These are phyloP conservation scores for Phocoena sinus DNA, from an alignment of 2,113 vertebrate genomes.

Conservation along the genomic window DNA sequence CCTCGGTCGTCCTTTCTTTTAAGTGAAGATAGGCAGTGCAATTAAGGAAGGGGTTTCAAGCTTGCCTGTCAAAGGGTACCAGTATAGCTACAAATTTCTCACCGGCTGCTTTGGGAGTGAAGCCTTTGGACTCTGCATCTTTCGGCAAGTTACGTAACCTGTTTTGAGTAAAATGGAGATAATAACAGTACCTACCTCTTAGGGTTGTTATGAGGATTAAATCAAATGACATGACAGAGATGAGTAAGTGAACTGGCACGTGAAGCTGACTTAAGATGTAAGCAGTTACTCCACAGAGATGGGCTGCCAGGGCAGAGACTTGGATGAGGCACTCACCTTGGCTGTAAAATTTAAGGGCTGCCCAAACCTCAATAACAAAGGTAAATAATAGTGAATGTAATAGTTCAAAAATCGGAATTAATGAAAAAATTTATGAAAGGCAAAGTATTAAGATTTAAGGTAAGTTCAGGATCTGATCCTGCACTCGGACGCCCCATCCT, in stretches of 20 bases:
- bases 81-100: background rate
- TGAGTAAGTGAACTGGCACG: background rate
- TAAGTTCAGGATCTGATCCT: background rate
- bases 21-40: background rate
- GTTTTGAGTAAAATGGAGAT: background rate
- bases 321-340: background rate
- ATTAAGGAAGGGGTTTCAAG: background rate
- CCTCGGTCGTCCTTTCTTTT: background rate
- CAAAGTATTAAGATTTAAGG: background rate
- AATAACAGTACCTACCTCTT: background rate
- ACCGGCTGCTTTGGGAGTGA: background rate
- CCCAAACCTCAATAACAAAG: background rate
- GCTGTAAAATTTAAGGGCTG: background rate
- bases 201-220: background rate
- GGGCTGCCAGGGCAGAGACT: no score
- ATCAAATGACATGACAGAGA: background rate
- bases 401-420: background rate
- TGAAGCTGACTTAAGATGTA: background rate
- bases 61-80: background rate
- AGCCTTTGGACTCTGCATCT: background rate
- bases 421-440: background rate
- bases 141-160: background rate
- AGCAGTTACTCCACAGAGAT: background rate
- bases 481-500: rapidly evolving
- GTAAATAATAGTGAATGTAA: background rate